Conservation (phyloP, 2,113 vertebrate genomes). For the Ranitomeya variabilis region DNA sequence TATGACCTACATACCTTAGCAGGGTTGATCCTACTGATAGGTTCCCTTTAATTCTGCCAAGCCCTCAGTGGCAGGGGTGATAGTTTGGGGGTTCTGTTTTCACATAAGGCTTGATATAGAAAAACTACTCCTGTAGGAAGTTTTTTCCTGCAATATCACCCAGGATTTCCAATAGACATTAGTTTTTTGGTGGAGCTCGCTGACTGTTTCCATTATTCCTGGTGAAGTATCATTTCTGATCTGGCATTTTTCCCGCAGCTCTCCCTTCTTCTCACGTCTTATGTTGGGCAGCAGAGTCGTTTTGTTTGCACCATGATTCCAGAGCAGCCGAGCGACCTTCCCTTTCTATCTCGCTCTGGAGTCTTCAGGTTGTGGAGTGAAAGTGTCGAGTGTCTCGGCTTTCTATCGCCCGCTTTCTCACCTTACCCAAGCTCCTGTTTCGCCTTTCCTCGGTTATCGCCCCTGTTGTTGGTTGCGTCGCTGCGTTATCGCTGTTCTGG, state of each 20-base stretch:
- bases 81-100: too few species aligned
- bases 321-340: background rate
- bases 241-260: background rate
- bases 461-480: background rate
- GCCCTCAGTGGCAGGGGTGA: too few species aligned
- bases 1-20: too few species aligned
- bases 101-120: too few species aligned
- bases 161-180: too few species aligned
- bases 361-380: background rate
- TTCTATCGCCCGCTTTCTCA: conserved; percentile 26
- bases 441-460: background rate
- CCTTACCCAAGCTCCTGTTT: conserved; percentile 21
- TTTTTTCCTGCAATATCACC: too few species aligned
- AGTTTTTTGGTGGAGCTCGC: too few species aligned
- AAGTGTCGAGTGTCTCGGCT: background rate
- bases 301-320: background rate
- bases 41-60: too few species aligned
- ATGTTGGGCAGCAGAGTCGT: background rate
- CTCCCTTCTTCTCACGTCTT: background rate
- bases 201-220: background rate
- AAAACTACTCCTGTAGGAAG: too few species aligned
- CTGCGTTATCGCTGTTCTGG: background rate
- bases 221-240: background rate
- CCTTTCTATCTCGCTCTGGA: background rate
- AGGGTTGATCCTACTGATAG: too few species aligned